Evolutionary conservation across 2,888 invertebrate species (phyloP).

Genomic region (Plusia festucae): DNA sequence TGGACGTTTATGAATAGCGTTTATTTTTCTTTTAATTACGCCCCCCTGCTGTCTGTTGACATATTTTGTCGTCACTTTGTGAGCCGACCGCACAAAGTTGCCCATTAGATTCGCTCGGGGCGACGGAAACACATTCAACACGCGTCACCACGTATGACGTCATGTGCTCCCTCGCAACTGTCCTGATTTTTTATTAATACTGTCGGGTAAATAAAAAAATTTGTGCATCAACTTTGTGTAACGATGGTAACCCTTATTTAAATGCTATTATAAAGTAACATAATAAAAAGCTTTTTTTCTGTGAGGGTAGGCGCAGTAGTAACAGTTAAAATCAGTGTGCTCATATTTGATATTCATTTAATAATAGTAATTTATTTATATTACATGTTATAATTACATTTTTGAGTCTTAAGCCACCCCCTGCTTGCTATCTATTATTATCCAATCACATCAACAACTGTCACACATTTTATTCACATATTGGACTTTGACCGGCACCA

Average conservation of each 20-base stretch:
- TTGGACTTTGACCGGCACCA: too few species aligned
- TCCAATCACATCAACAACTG: too few species aligned
- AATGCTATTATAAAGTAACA: too few species aligned
- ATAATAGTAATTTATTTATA: too few species aligned
- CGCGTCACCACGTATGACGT: slow-evolving; percentile 40
- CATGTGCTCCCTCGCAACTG: slow-evolving; percentile 27
- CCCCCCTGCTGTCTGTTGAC: slow-evolving; percentile 73
- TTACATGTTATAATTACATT: too few species aligned
- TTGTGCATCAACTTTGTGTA: neutral
- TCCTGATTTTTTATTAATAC: slow-evolving; percentile 24
- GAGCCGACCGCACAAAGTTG: slow-evolving; percentile 46
- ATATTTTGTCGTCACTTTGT: slow-evolving; percentile 67
- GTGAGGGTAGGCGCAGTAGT: neutral
- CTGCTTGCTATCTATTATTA: too few species aligned
- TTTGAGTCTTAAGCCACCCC: too few species aligned
- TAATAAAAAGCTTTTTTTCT: too few species aligned
- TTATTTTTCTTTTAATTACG: slow-evolving; percentile 89
- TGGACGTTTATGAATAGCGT: slow-evolving; percentile 87
- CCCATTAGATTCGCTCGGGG: slow-evolving; percentile 39
- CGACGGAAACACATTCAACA: slow-evolving; percentile 47
- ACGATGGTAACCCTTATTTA: neutral
- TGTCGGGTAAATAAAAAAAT: neutral
- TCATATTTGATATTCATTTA: too few species aligned
- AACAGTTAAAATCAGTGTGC: too few species aligned
- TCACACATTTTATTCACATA: too few species aligned